Conservation (phyloP, 2,888 invertebrate species). For the Drosophila demipolita region DNA sequence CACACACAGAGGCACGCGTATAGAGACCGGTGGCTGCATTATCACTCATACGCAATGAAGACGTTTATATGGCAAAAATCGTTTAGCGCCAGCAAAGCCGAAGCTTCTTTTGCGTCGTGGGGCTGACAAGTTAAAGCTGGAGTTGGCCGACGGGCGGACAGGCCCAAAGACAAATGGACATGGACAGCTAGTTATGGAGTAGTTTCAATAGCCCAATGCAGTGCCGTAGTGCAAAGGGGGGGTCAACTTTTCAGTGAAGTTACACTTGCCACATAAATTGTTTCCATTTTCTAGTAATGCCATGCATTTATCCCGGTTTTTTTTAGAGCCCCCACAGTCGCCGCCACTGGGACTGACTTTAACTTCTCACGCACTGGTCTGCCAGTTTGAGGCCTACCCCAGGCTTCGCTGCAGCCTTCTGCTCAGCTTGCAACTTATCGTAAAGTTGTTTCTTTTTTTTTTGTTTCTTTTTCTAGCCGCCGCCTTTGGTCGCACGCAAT, state of each 20-base stretch:
- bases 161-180: slow-evolving; percentile 13
- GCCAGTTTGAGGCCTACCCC: slow-evolving; percentile 18
- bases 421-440: slow-evolving; percentile 60
- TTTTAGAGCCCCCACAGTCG: slow-evolving; percentile 13
- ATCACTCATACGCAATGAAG: slow-evolving; percentile 81
- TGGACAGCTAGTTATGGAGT: slow-evolving; percentile 35
- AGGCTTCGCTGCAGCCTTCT: slow-evolving; percentile 36
- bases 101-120: slow-evolving; percentile 49
- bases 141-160: slow-evolving; percentile 11
- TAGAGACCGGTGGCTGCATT: slow-evolving; percentile 48
- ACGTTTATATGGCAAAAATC: slow-evolving; percentile 80
- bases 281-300: background rate
- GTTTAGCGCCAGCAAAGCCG: slow-evolving; percentile 65
- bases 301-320: background rate
- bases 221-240: slow-evolving; percentile 1
- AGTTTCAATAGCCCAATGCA: slow-evolving; percentile 31
- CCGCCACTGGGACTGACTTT: slow-evolving; percentile 39
- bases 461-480: slow-evolving; percentile 52
- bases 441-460: slow-evolving; percentile 47
- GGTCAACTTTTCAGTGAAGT: background rate
- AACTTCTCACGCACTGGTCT: slow-evolving; percentile 52
- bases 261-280: background rate
- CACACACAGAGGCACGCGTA: background rate
- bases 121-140: slow-evolving; percentile 16
- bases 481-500: slow-evolving; percentile 73